These are phyloP conservation scores for Desoria tigrina DNA, from an alignment of 2,888 invertebrate genomes.

Conservation along the genomic window DNA sequence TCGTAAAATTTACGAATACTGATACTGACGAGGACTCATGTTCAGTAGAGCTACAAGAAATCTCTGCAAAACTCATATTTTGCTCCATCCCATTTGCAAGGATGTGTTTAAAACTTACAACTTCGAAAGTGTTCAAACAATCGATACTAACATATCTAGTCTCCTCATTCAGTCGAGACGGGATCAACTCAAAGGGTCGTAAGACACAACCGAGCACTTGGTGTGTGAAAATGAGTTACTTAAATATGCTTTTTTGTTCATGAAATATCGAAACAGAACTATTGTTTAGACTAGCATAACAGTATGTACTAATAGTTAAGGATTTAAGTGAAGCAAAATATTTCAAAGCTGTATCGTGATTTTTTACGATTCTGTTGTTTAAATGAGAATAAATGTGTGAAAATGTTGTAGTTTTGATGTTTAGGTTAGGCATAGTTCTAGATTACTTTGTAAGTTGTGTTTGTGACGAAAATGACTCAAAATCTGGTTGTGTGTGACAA, in stretches of 20 bases:
- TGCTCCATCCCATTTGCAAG: background rate
- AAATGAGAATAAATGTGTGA: no score
- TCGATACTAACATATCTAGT: no score
- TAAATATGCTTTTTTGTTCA: conserved; percentile 10
- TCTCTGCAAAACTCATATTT: conserved; percentile 8
- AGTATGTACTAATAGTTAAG: background rate
- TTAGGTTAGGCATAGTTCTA: no score
- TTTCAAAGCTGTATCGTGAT: conserved; percentile 14
- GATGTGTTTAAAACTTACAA: no score
- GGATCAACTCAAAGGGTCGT: no score
- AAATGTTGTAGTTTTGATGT: no score
- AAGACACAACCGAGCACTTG: background rate
- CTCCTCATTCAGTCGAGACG: no score
- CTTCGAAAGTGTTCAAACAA: no score
- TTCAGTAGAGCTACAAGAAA: conserved; percentile 9
- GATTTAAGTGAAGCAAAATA: background rate
- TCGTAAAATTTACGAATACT: conserved; percentile 1
- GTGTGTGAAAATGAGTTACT: conserved; percentile 13
- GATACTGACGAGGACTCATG: background rate
- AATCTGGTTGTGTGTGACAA: no score
- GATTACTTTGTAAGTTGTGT: no score
- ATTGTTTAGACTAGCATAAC: background rate
- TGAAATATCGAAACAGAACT: background rate
- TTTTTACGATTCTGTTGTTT: background rate
- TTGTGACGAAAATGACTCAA: no score